Conservation (phyloP, 1,140 invertebrate genomes). For the Holotrichia oblita region DNA sequence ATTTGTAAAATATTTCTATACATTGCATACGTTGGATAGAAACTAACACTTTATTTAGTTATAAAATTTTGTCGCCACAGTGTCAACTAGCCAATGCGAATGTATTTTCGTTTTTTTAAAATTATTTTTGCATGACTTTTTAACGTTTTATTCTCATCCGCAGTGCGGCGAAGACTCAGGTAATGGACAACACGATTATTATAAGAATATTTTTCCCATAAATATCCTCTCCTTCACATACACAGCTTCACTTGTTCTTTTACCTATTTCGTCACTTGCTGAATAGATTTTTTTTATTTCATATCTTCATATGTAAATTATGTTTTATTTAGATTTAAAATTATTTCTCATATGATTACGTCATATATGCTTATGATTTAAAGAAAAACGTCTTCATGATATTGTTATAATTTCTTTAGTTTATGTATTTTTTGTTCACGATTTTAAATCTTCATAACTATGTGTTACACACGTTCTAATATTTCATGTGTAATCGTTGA, state of each 20-base stretch:
- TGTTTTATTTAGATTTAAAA: slow-evolving; percentile 8
- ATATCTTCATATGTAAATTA: background rate
- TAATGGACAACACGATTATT: slow-evolving; percentile 16
- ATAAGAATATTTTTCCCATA: slow-evolving; percentile 1
- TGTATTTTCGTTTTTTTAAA: background rate
- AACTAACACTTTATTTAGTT: background rate
- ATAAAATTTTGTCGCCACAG: background rate
- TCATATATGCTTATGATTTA: too few species aligned
- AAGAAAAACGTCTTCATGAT: too few species aligned
- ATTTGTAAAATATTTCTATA: background rate
- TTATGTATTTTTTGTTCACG: too few species aligned
- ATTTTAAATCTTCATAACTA: too few species aligned
- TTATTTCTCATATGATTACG: too few species aligned
- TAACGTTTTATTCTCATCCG: slow-evolving; percentile 17
- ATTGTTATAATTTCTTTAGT: too few species aligned
- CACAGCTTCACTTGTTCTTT: slow-evolving; percentile 15
- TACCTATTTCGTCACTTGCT: slow-evolving; percentile 9
- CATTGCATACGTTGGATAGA: background rate
- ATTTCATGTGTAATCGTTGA: too few species aligned
- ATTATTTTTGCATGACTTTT: slow-evolving; percentile 12
- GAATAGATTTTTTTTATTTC: slow-evolving; percentile 1
- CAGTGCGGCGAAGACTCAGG: slow-evolving; percentile 18
- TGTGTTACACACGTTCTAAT: too few species aligned
- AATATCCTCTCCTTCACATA: background rate
- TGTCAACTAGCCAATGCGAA: background rate